Percentiles rank a stretch among this genome's conserved stretches.
These are phyloP conservation scores for Hormaphis cornu DNA, from an alignment of 1,140 invertebrate genomes.

Conservation along the genomic window DNA sequence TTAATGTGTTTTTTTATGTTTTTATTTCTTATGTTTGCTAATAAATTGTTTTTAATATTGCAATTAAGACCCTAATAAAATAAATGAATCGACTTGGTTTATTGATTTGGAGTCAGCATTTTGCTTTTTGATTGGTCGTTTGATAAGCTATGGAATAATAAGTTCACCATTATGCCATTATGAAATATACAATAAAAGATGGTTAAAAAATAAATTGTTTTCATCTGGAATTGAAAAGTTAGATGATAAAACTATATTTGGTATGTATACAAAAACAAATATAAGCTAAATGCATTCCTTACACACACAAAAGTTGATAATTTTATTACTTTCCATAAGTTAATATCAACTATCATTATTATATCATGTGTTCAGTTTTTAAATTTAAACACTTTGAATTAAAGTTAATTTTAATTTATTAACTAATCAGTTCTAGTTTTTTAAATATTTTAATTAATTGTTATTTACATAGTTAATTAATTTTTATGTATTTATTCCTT, in stretches of 20 bases:
- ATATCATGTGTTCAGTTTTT: too few species aligned
- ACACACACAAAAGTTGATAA: too few species aligned
- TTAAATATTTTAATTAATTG: too few species aligned
- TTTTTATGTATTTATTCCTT: too few species aligned
- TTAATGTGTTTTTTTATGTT: neutral
- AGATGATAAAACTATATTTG: slow-evolving; percentile 27
- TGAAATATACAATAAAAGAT: slow-evolving; percentile 46
- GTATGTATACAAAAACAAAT: neutral
- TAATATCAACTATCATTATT: too few species aligned
- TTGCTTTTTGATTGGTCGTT: slow-evolving; percentile 52
- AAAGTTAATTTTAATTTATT: too few species aligned
- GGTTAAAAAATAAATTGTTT: slow-evolving; percentile 47
- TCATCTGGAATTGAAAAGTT: slow-evolving; percentile 48
- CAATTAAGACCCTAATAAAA: neutral
- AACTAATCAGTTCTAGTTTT: too few species aligned
- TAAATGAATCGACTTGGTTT: slow-evolving; percentile 49
- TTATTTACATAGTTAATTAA: too few species aligned
- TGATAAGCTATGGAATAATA: slow-evolving; percentile 50
- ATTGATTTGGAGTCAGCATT: slow-evolving; percentile 53
- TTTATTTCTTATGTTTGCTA: neutral
- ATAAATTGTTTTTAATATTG: neutral
- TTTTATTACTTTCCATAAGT: too few species aligned
- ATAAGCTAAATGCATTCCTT: too few species aligned
- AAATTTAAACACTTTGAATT: too few species aligned
- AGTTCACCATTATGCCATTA: slow-evolving; percentile 44